Base-by-base conservation (phyloP, 1,140 invertebrate genomes). In the Temnothorax nylanderi region DNA sequence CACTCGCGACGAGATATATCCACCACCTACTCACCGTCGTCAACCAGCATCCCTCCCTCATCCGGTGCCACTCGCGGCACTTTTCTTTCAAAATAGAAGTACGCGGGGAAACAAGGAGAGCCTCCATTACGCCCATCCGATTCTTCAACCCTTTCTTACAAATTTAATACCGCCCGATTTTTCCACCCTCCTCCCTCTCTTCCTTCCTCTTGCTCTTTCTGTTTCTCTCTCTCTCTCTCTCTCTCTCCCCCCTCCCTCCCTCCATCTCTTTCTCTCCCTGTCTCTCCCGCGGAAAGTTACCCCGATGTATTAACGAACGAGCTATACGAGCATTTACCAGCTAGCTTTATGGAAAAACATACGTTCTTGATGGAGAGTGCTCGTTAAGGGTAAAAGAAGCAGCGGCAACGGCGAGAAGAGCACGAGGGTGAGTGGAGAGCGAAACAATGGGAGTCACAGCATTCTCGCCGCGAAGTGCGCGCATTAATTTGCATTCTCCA, bases 31-130 rank as follows among this genome's bases (percentile, higher is more conserved):
- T 58, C 44, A 56, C 47, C 69, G n/a, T 56, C 71, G 16, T 58
- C 62, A 64, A 56, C 51, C 58, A 21, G 69, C 60, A 37, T 44
- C 16, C 65, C 44, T 49, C 47, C n/a, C 64, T 67, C 67, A 47
- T 34, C 37, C 56, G 44, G 6, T 56, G 62, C 44, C 21, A 58
- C 47, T 67, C 41, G 56, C 58, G 65, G 49, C 47, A 65, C 47
- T 77, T 89, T 80, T 86, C 69, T 84, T 84, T 84, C 54, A 75
- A 81, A 87, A 87, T 62, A 89, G 49, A 88, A 37, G n/a, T 74
- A 69, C 34, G 37, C 56, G 62, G 54, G 37, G 34, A 65, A 76
- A 85, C 85, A 82, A 32, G 69, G 69, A 62, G 34, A 80, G 51
- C 87, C 75, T 76, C 75, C 64, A 86, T 86, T 86, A 81, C 10